Base-by-base conservation (phyloP, 2,113 vertebrate genomes). In the Paratilapia polleni region DNA sequence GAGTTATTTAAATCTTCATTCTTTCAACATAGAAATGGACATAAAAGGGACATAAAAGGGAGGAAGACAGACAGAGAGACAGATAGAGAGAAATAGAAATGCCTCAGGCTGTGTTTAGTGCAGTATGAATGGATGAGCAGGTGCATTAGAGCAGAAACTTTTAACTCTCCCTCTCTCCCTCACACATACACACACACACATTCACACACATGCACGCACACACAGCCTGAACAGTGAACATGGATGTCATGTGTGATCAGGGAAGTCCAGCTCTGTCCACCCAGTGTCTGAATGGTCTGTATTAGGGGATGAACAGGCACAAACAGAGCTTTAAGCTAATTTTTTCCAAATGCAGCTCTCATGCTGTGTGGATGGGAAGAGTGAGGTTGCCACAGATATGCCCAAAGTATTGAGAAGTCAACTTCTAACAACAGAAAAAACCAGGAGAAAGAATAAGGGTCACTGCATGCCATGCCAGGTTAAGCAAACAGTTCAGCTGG, bases 81-180 rank as follows among this genome's bases (percentile, higher is more conserved):
- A 61, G 83, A 87, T n/a, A 70, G 75, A 47, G 68, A 77, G 77
- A 59, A 79, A 87, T 49, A 80, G 92, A 90, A 91, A 20, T 0
- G 91, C 95, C 94, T 91, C 87, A 28, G 96, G 96, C 95, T 90
- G 86, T 79, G 88, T 89, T 95, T 95, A 95, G 95, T 94, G 90
- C 91, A 94, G 93, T 94, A 90, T 93, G 95, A 96, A 96, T 96
- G 94, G 93, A 91, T 97, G 94, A 96, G 94, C 91, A 95, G 88
- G 95, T 92, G 95, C 88, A 94, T 80, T 91, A 90, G 82, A 94
- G 95, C 94, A 92, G 94, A 93, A 95, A 92, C 64, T 74, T 90
- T 84, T 70, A 82, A 83, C 76, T 78, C 47, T 41, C 80, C 70
- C 73, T 52, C 63, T 80, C 81, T 80, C 77, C 43, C 12, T 20